Percentiles rank a stretch among this genome's conserved stretches.
Evolutionary conservation across 1,140 invertebrate species (phyloP).

Genomic region (Ceratoteleas bidentatus): DNA sequence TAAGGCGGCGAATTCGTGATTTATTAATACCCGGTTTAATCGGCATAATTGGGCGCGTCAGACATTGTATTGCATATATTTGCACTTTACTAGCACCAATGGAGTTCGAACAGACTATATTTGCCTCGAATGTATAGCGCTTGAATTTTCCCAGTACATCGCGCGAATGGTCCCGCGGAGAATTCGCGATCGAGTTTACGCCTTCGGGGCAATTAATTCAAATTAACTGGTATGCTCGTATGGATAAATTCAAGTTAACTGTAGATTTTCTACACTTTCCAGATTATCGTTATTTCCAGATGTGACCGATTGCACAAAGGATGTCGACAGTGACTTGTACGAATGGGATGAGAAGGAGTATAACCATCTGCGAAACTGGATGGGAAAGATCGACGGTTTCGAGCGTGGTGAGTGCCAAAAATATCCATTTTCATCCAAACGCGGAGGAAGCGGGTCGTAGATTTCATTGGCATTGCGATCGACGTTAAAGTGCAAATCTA

Average conservation of each 20-base stretch:
- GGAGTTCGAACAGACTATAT: slow-evolving; percentile 22
- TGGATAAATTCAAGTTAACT: slow-evolving; percentile 69
- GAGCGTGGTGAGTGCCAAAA: slow-evolving; percentile 45
- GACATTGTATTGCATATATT: slow-evolving; percentile 34
- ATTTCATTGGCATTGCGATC: too few relatives aligned
- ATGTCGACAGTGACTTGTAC: slow-evolving; percentile 66
- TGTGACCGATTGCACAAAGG: slow-evolving; percentile 64
- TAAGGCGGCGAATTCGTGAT: too few relatives aligned
- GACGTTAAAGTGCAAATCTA: too few relatives aligned
- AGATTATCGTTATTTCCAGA: slow-evolving; percentile 71
- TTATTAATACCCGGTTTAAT: too few relatives aligned
- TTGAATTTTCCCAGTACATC: neutral
- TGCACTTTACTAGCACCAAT: slow-evolving; percentile 32
- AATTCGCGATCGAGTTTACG: too few relatives aligned
- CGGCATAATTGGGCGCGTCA: too few relatives aligned
- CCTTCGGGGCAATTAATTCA: slow-evolving; percentile 2
- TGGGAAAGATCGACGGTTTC: slow-evolving; percentile 26
- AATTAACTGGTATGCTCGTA: slow-evolving; percentile 22
- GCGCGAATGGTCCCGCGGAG: too few relatives aligned
- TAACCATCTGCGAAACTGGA: slow-evolving; percentile 45
- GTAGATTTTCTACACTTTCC: slow-evolving; percentile 69
- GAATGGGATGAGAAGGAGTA: slow-evolving; percentile 63
- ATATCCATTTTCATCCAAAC: too few relatives aligned
- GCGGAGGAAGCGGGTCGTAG: too few relatives aligned
- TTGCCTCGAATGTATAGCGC: slow-evolving; percentile 6